phyloP scores from a whole-genome alignment of 2,888 invertebrate species.

The Drosophila emarginata region DNA sequence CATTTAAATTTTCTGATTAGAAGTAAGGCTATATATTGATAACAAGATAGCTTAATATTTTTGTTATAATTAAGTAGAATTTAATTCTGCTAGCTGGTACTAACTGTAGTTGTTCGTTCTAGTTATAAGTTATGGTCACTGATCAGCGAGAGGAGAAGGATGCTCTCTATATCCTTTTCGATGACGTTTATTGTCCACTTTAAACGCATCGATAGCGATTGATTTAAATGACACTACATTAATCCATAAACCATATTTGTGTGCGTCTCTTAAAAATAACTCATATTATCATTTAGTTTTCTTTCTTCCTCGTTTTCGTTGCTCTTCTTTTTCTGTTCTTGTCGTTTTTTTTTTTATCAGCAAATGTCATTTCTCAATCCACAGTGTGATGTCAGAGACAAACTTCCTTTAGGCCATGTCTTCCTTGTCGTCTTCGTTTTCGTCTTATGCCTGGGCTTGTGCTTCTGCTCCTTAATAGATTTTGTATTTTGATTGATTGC shows the following conservation, averaged over 20 bases:
- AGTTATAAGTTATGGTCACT: too few relatives aligned
- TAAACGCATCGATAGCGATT: neutral
- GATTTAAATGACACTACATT: neutral
- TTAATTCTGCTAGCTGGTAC: too few relatives aligned
- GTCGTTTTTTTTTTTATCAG: neutral
- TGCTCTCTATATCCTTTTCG: too few relatives aligned
- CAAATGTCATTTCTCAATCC: conserved; percentile 5
- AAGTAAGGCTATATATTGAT: too few relatives aligned
- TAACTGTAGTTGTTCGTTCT: too few relatives aligned
- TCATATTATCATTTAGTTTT: neutral
- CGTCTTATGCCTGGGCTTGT: conserved; percentile 8
- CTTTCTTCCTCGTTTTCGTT: neutral
- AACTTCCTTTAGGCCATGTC: conserved; percentile 49
- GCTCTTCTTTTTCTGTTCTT: neutral
- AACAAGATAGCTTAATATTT: too few relatives aligned
- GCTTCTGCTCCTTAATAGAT: conserved; percentile 65
- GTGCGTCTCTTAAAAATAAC: neutral
- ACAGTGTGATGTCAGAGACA: conserved; percentile 11
- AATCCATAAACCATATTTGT: neutral
- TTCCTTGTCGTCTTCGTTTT: conserved; percentile 34
- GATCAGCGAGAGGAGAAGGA: too few relatives aligned
- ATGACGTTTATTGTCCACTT: neutral
- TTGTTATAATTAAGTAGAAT: too few relatives aligned
- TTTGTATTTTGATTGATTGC: conserved; percentile 78
- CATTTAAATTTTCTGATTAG: too few relatives aligned